Base-by-base conservation (phyloP, 2,113 vertebrate species). In the Oryzias celebensis region DNA sequence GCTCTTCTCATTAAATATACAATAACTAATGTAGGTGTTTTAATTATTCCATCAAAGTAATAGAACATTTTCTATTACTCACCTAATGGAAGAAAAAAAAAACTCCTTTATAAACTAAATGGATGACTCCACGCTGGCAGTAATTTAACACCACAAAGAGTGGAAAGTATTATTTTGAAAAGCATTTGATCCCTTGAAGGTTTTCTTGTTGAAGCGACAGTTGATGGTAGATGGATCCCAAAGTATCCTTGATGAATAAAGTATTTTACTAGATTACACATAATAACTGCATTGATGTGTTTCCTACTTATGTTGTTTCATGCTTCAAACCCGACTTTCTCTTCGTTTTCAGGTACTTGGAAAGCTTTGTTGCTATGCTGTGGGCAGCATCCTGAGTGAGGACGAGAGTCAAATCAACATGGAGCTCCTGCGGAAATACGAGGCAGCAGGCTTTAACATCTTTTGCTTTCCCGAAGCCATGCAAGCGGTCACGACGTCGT, bases 331-430 rank as follows among this genome's bases (percentile, higher is more conserved):
- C 59, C 44, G 4, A 15, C 78, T 64, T 43, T 4, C 13, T 63
- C 31, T 31, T 54, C 58, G 24, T 71, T 2, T 58, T 4, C 67
- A 96, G 95, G 93, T 95, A 61, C 64, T 89, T 17, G 88, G 89
- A 0, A 91, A 93, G 71, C 91, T 93, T 61, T 94, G 93, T 58
- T 92, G 94, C 70, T 96, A 85, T 0, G 92, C 90, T 0, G 93
- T 96, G 2, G 96, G 96, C 83, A 93, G 93, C 71, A 94, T 99
- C 77, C 85, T 99, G 75, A 94, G 94, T 0, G 95, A 98, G 72
- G 94, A 94, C 1, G 93, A 95, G 0, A 83, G 86, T 13, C 73
- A 92, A 26, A 93, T 93, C 0, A 90, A 93, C 0, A 89, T 93
- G 42, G 93, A 95, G 65, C 89, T 96, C 65, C 75, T 94, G 59